phyloP scores from a whole-genome alignment of 2,797 vertebrate species.

The Hybognathus amarus region DNA sequence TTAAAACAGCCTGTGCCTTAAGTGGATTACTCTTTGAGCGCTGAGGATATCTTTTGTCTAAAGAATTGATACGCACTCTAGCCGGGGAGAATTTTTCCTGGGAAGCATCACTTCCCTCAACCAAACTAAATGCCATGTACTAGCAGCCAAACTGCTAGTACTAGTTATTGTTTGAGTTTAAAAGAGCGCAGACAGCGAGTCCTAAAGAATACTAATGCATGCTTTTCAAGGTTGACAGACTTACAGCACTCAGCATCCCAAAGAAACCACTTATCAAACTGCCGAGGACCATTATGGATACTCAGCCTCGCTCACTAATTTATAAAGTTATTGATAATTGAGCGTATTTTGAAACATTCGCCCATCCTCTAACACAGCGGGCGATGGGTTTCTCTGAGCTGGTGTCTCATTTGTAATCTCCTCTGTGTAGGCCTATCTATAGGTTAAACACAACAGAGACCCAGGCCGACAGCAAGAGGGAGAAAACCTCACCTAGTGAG shows the following conservation, averaged over 20 bases:
- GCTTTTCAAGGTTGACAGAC: slow-evolving; percentile 25
- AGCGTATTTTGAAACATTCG: slow-evolving; percentile 15
- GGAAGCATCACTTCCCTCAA: not conserved
- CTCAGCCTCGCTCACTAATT: slow-evolving; percentile 29
- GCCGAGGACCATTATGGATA: slow-evolving; percentile 22
- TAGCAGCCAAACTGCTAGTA: not conserved
- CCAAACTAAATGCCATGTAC: slow-evolving; percentile 29
- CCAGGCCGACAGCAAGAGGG: not conserved
- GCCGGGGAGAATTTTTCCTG: not conserved
- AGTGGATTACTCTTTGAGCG: slow-evolving; percentile 84
- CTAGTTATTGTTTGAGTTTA: slow-evolving; percentile 23
- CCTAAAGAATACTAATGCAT: not conserved
- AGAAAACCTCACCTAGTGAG: slow-evolving; percentile 1
- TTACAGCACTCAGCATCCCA: slow-evolving; percentile 6
- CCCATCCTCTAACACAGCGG: not conserved
- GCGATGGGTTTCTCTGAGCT: not conserved
- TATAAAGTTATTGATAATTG: slow-evolving; percentile 38
- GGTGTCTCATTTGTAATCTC: slow-evolving; percentile 20
- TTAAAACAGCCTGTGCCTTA: slow-evolving; percentile 88
- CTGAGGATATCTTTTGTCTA: slow-evolving; percentile 78
- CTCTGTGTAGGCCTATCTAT: not conserved
- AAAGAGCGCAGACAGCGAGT: not conserved
- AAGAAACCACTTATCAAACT: slow-evolving; percentile 46
- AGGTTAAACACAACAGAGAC: slow-evolving; percentile 22
- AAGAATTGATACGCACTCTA: slow-evolving; percentile 9